These are phyloP conservation scores for Ciona savignyi DNA, from an alignment of 23 tunicate genomes.

Conservation along the genomic window DNA sequence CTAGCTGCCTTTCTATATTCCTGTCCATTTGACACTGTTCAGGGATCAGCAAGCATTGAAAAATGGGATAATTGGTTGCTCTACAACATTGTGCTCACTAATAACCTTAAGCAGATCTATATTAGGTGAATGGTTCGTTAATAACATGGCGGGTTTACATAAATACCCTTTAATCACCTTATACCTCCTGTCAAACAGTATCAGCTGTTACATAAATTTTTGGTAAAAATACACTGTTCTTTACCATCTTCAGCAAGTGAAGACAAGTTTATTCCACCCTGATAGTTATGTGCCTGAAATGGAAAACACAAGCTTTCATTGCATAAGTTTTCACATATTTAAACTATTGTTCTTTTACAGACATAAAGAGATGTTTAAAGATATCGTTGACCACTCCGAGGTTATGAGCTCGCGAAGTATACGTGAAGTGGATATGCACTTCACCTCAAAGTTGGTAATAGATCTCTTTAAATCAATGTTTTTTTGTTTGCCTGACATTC, in stretches of 20 bases:
- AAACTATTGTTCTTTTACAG: slow-evolving; percentile 23
- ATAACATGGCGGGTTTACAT: too few relatives aligned
- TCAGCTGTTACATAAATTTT: too few relatives aligned
- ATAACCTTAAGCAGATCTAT: slow-evolving; percentile 28
- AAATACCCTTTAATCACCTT: too few relatives aligned
- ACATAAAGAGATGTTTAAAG: slow-evolving; percentile 18
- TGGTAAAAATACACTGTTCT: too few relatives aligned
- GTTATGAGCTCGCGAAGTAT: slow-evolving; percentile 35
- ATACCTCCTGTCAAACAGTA: too few relatives aligned
- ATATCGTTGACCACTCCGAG: slow-evolving; percentile 48
- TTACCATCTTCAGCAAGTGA: too few relatives aligned
- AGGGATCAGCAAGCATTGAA: slow-evolving; percentile 45
- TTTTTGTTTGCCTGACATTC: too few relatives aligned
- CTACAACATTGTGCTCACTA: slow-evolving; percentile 37
- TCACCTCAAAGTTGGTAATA: slow-evolving; percentile 50
- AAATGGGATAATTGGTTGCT: slow-evolving; percentile 71
- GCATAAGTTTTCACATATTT: too few relatives aligned
- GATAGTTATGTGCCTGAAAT: too few relatives aligned
- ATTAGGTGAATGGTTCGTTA: slow-evolving; percentile 24
- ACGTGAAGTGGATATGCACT: slow-evolving; percentile 40
- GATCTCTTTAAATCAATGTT: too few relatives aligned
- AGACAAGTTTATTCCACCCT: too few relatives aligned
- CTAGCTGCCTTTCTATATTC: slow-evolving; percentile 41
- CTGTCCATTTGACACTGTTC: slow-evolving; percentile 59
- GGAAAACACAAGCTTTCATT: too few relatives aligned